Evolutionary conservation across 2,888 invertebrate species (phyloP), one percentile per base, ranked within the genome.

Genomic region (Aspidiotus destructor): DNA sequence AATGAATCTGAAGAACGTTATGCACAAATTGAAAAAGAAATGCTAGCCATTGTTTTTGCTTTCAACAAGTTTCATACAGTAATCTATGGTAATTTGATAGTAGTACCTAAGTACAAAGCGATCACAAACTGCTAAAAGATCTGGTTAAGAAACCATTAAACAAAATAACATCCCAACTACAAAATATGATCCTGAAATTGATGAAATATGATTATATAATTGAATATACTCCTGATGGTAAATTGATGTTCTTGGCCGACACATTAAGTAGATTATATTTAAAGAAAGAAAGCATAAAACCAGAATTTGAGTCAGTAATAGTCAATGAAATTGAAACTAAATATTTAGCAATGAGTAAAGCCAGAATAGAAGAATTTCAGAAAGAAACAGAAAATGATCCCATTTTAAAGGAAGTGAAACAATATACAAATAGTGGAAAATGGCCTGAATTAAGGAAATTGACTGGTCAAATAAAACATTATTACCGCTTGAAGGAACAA

Each of bases 191-290:
- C 13, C 13, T 44, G 13, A 44, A 44, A 44, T 44, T 44, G 48
- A 44, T 44, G 48, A 44, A 44, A 44, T 44, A 44, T 13, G 13
- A 44, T 10, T 44, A 44, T 44, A 13, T 44, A 44, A 44, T 44
- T 44, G 48, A 44, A 13, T 44, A 44, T 44, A 44, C 48, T 44
- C 48, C 48, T 44, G n/a, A n/a, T n/a, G 48, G 48, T 44, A 44
- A 44, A 44, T 44, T 44, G 48, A 44, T 44, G 48, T 44, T 44
- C 48, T 44, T 44, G 48, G 48, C 48, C 13, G 48, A 44, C 13
- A 44, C 48, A 44, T 44, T 44, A 44, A 44, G 48, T 44, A 44
- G 48, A 44, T 44, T 44, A 44, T 44, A 44, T 44, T 44, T 44
- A 44, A 44, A 44, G 9, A 44, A 44, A 13, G 13, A 44, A 44